Base-by-base conservation (phyloP, 2,797 vertebrate species). In the Clamator glandarius region DNA sequence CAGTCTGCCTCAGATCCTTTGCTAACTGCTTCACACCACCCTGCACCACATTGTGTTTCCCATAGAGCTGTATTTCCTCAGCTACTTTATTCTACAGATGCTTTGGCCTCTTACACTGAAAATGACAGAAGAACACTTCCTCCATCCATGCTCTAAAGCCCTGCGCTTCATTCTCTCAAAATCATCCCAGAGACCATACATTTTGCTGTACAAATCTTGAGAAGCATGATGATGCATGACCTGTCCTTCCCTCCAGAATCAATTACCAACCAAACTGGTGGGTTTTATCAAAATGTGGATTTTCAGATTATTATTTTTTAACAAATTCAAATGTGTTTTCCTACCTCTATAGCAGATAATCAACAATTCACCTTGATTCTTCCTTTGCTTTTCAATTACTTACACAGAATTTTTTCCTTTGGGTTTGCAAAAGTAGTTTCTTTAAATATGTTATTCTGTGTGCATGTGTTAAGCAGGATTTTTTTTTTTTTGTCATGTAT, bases 101-200 rank as follows among this genome's bases (percentile, higher is more conserved):
- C 36, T 86, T 77, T 84, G 25, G n/a, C 20, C 12, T 78, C n/a
- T 50, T 23, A 29, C 2, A 64, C 16, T 13, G 5, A 24, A 58
- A 19, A n/a, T 15, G 20, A 36, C 66, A 75, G 58, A 12, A 29
- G 28, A 33, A 2, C 50, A 59, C 33, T 23, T 59, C 29, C 54
- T 54, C 29, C 29, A 6, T 0, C 3, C 8, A 2, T 41, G 28
- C 36, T 74, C 36, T 25, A 48, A 44, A 70, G n/a, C 42, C 36
- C 41, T 23, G 16, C 6, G 7, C 25, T 67, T 41, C 8, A 3
- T 61, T 52, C 31, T 14, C 16, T 62, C 0, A 0, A 46, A 59
- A 16, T 15, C 13, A n/a, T 39, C 13, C 25, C 20, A 33, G 17
- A 25, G n/a, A 10, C 10, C 5, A n/a, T 17, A 3, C 0, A 0